Evolutionary conservation across 2,797 vertebrate species (phyloP).

Genomic region (Hemibagrus guttatus): DNA sequence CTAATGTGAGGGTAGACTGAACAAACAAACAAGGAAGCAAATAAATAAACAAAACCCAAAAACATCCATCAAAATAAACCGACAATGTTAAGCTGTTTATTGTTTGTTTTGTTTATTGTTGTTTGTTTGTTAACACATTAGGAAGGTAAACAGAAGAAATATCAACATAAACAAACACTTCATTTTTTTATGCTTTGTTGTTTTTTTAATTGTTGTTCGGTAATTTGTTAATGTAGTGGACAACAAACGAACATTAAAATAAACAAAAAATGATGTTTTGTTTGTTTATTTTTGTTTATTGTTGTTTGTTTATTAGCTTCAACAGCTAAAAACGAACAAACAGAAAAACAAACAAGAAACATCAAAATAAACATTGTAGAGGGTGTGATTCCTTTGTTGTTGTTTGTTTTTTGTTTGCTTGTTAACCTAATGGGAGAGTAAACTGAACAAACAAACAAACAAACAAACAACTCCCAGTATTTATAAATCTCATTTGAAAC

Average conservation of each 20-base stretch:
- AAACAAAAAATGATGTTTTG: too few species aligned
- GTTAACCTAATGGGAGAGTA: not conserved
- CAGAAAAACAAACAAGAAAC: not conserved
- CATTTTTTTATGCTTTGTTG: not conserved
- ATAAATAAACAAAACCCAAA: not conserved
- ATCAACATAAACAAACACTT: not conserved
- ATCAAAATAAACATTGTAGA: too few species aligned
- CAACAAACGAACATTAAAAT: not conserved
- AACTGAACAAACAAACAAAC: not conserved
- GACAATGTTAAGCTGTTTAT: not conserved
- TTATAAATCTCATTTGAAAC: not conserved
- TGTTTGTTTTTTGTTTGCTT: not conserved
- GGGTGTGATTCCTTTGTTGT: not conserved
- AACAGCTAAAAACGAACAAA: not conserved
- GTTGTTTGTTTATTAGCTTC: not conserved
- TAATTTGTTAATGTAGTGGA: not conserved
- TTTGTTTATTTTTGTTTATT: not conserved
- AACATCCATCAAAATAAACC: too few species aligned
- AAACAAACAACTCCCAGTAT: not conserved
- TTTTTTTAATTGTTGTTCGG: not conserved
- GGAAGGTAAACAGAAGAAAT: not conserved
- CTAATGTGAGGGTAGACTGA: not conserved
- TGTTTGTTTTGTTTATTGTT: too few species aligned
- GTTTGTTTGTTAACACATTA: not conserved
- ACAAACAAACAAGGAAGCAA: not conserved